These are phyloP conservation scores for Lota lota DNA, from an alignment of 2,113 vertebrate species.

Conservation along the genomic window DNA sequence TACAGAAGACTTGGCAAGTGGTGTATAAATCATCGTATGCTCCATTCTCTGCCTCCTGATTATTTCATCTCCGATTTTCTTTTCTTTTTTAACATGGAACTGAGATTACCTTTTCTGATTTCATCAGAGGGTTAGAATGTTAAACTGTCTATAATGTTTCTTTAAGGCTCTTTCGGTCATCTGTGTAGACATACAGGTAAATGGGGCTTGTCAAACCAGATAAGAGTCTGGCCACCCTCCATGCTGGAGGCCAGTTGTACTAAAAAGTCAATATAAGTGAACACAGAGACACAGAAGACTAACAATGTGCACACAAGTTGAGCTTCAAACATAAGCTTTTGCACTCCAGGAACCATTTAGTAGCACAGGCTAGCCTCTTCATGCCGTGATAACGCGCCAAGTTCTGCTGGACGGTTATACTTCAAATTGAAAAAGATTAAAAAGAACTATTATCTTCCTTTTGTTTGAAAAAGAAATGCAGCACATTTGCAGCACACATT, in stretches of 20 bases:
- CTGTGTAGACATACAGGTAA: not conserved
- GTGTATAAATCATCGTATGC: conserved; percentile 2
- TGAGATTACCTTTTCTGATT: not conserved
- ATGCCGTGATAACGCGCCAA: too few relatives aligned
- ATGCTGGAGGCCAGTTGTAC: conserved; percentile 10
- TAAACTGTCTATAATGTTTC: not conserved
- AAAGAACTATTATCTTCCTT: too few relatives aligned
- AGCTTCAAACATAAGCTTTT: not conserved
- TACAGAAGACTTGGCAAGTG: conserved; percentile 12
- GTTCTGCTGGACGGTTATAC: too few relatives aligned
- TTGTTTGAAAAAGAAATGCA: too few relatives aligned
- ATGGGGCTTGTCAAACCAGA: not conserved
- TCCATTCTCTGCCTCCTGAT: not conserved
- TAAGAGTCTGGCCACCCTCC: conserved; percentile 24
- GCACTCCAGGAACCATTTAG: too few relatives aligned
- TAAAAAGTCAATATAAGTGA: conserved; percentile 24
- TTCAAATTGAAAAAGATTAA: too few relatives aligned
- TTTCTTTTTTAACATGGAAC: conserved; percentile 18
- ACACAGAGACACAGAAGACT: conserved; percentile 15
- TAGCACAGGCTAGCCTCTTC: too few relatives aligned
- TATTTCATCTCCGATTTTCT: conserved; percentile 19
- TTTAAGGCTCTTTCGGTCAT: not conserved
- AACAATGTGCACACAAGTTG: conserved; percentile 13
- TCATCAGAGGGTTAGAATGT: too few relatives aligned
- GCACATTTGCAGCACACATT: too few relatives aligned